Conservation (phyloP, 92 coral and sea anemone genomes). For the Phymanthus crucifer region DNA sequence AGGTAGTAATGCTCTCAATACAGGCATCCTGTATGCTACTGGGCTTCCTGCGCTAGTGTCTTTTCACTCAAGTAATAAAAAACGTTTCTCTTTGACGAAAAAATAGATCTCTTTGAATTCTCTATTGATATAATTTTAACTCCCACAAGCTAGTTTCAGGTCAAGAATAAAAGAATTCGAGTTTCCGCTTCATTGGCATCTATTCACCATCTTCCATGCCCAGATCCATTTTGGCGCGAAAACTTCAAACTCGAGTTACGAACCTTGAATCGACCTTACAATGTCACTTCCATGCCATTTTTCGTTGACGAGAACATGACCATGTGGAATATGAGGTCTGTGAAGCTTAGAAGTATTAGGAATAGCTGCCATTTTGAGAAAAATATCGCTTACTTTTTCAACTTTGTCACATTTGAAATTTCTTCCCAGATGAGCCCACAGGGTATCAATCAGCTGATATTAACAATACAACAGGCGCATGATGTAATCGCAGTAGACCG, state of each 20-base stretch:
- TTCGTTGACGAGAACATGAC: slow-evolving; percentile 82
- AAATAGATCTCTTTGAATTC: too few species aligned
- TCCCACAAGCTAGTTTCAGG: too few species aligned
- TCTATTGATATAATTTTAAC: too few species aligned
- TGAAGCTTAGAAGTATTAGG: slow-evolving; percentile 67
- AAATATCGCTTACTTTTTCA: background rate
- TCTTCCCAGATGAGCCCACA: slow-evolving; percentile 8
- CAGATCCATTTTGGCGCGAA: slow-evolving; percentile 61
- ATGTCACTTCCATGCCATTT: slow-evolving; percentile 86
- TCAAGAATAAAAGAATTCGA: too few species aligned
- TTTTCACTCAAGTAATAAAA: too few species aligned
- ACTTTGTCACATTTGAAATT: slow-evolving; percentile 8
- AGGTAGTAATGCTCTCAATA: too few species aligned
- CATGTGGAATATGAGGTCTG: slow-evolving; percentile 85
- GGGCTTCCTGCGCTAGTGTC: too few species aligned
- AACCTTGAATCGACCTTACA: slow-evolving; percentile 81
- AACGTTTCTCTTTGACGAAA: too few species aligned
- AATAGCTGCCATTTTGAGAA: slow-evolving; percentile 59
- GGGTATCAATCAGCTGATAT: slow-evolving; percentile 31
- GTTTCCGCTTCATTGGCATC: background rate
- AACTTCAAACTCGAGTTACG: slow-evolving; percentile 12
- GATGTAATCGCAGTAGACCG: background rate
- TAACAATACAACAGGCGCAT: slow-evolving; percentile 15
- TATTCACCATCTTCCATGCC: background rate
- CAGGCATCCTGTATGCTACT: too few species aligned